Percentiles rank a stretch among this genome's conserved stretches.
Conservation (phyloP, 2,113 vertebrate genomes). For the Beaufortia kweichowensis region DNA sequence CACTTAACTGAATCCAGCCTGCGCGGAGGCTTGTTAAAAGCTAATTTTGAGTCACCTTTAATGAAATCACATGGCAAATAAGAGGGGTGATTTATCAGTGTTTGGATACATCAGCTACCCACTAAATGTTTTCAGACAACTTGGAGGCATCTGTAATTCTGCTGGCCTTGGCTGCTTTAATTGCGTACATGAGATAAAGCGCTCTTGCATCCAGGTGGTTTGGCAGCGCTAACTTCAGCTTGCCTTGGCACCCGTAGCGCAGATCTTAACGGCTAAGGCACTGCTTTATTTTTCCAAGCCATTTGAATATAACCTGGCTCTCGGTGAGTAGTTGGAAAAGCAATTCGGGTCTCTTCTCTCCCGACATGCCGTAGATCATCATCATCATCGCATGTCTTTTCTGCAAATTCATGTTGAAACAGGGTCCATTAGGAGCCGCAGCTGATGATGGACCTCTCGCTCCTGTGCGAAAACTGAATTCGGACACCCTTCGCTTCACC, state of each 20-base stretch:
- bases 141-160: constrained; percentile 40
- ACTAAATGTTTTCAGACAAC: constrained; percentile 41
- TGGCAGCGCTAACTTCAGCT: constrained; percentile 32
- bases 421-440: constrained; percentile 10
- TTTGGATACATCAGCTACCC: constrained; percentile 13
- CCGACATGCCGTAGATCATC: constrained; percentile 29
- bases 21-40: neutral
- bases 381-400: constrained; percentile 46
- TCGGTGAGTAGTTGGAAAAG: constrained; percentile 36
- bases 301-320: constrained; percentile 27
- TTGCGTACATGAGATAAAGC: constrained; percentile 44
- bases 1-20: constrained; percentile 21
- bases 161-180: constrained; percentile 37
- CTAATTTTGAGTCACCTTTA: constrained; percentile 27
- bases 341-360: constrained; percentile 33
- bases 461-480: neutral
- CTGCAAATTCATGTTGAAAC: constrained; percentile 36
- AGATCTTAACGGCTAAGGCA: constrained; percentile 22
- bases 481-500: constrained; percentile 31
- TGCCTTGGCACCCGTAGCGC: constrained; percentile 5
- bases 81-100: constrained; percentile 40
- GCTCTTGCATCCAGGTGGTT: constrained; percentile 49
- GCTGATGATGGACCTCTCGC: constrained; percentile 27
- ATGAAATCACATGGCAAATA: constrained; percentile 38
- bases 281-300: constrained; percentile 12